phyloP scores from a whole-genome alignment of 1,140 invertebrate species.

The Ceratina japonica region DNA sequence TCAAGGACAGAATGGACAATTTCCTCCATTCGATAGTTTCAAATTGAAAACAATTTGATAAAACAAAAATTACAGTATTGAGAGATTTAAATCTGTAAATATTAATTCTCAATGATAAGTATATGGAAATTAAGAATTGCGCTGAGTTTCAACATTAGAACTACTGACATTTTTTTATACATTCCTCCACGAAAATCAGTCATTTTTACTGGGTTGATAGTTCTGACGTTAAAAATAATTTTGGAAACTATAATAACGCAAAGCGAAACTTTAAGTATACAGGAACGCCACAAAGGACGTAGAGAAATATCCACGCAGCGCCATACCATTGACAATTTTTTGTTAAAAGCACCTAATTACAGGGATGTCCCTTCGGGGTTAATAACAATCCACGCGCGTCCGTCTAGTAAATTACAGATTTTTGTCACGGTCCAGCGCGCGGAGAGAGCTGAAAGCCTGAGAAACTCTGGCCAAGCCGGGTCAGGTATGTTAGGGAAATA shows the following conservation, averaged over 20 bases:
- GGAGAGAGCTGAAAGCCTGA: constrained; percentile 50
- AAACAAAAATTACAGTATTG: not conserved
- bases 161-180: not conserved
- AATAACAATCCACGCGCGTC: constrained; percentile 11
- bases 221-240: too few relatives aligned
- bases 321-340: not conserved
- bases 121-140: too few relatives aligned
- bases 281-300: not conserved
- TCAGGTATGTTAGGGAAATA: constrained; percentile 64
- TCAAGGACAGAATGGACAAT: not conserved
- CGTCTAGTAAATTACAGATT: constrained; percentile 40
- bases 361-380: not conserved
- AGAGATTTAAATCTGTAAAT: not conserved
- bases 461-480: constrained; percentile 58
- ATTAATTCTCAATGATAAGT: too few relatives aligned
- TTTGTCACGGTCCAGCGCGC: constrained; percentile 34
- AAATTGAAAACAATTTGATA: too few relatives aligned
- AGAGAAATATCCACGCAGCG: not conserved
- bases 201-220: too few relatives aligned
- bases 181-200: too few relatives aligned
- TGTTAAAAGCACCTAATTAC: not conserved
- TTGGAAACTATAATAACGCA: too few relatives aligned
- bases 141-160: too few relatives aligned
- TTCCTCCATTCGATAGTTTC: not conserved
- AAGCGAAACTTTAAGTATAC: not conserved